phyloP scores from a whole-genome alignment of 2,113 vertebrate species.

The Corythoichthys haematopterus region DNA sequence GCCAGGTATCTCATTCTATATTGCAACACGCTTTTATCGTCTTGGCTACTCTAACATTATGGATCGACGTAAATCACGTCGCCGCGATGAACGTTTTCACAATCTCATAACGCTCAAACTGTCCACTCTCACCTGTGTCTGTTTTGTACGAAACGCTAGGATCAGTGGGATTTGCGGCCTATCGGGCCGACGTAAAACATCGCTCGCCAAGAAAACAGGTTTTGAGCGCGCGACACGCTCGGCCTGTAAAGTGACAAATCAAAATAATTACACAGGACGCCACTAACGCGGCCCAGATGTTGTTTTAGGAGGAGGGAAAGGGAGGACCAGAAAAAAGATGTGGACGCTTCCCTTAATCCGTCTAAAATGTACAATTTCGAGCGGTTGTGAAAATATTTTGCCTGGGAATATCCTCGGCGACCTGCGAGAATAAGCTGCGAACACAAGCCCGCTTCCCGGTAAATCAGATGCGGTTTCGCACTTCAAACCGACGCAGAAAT shows the following conservation, averaged over 20 bases:
- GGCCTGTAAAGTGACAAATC: conserved; percentile 52
- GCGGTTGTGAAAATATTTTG: conserved; percentile 71
- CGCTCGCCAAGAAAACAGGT: conserved; percentile 1
- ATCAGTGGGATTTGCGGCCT: background rate
- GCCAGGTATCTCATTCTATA: background rate
- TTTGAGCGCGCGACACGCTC: conserved; percentile 10
- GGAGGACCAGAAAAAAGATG: conserved; percentile 17
- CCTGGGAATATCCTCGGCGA: conserved; percentile 58
- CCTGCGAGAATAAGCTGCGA: conserved; percentile 38
- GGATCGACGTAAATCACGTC: background rate
- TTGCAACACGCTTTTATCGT: background rate
- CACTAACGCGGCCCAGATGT: conserved; percentile 65
- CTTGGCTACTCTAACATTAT: background rate
- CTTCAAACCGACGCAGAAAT: too few relatives aligned
- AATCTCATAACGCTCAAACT: background rate
- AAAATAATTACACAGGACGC: conserved; percentile 45
- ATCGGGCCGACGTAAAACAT: background rate
- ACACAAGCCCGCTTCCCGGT: conserved; percentile 42
- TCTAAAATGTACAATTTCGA: conserved; percentile 69
- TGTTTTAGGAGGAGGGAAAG: conserved; percentile 21
- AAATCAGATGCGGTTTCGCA: conserved; percentile 23
- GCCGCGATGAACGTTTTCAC: background rate
- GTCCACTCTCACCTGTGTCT: background rate
- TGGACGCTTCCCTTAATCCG: conserved; percentile 57
- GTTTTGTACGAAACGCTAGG: background rate